These are phyloP conservation scores for Brachypodius melanocephalos DNA, from an alignment of 2,113 vertebrate species.

Conservation along the genomic window DNA sequence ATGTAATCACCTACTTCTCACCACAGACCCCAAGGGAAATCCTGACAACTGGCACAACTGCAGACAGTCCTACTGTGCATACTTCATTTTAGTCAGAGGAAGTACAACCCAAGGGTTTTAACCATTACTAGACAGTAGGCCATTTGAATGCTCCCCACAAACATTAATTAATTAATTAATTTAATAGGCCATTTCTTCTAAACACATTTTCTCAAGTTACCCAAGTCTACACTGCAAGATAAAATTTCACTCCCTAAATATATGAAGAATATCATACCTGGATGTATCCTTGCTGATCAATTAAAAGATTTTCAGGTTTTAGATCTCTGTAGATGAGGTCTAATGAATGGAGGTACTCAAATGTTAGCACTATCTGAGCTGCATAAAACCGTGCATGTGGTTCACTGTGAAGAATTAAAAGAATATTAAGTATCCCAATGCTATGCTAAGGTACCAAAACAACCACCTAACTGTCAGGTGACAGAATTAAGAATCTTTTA, in stretches of 20 bases:
- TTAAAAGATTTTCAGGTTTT: constrained; percentile 99
- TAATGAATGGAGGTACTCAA: constrained; percentile 99
- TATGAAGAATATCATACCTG: constrained; percentile 82
- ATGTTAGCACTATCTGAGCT: constrained; percentile 99
- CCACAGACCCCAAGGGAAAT: constrained; percentile 7
- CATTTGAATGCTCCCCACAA: not conserved
- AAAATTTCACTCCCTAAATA: not conserved
- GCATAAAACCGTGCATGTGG: constrained; percentile 97
- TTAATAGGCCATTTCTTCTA: not conserved
- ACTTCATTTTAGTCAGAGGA: constrained; percentile 1
- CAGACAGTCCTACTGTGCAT: not conserved
- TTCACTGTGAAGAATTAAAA: constrained; percentile 82
- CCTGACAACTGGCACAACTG: not conserved
- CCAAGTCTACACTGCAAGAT: not conserved
- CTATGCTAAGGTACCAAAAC: not conserved
- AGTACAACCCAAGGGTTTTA: not conserved
- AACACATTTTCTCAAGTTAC: not conserved
- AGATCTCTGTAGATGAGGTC: constrained; percentile 99
- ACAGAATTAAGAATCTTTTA: not conserved
- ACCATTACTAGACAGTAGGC: not conserved
- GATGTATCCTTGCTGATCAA: constrained; percentile 99
- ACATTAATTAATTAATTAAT: too few species aligned
- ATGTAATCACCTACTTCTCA: constrained; percentile 6
- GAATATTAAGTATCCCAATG: constrained; percentile 5
- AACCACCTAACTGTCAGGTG: not conserved